phyloP scores from a whole-genome alignment of 1,140 invertebrate species.

The Drosophila insularis region DNA sequence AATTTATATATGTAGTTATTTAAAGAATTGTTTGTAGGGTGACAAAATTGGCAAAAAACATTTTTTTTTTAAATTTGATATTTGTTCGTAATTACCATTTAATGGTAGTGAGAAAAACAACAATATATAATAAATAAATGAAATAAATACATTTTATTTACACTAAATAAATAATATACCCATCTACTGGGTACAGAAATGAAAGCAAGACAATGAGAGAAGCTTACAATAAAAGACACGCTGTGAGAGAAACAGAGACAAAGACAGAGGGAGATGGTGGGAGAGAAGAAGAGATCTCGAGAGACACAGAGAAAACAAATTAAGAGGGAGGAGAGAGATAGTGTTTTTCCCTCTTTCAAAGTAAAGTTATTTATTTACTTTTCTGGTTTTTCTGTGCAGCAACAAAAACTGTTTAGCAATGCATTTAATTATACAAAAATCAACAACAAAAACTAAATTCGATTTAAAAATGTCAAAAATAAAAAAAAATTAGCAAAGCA shows the following conservation, averaged over 20 bases:
- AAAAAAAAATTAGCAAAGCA: constrained; percentile 57
- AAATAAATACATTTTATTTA: no score
- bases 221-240: not conserved
- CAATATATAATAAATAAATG: no score
- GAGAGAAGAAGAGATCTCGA: constrained; percentile 1
- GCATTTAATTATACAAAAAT: constrained; percentile 49
- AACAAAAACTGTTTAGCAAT: constrained; percentile 50
- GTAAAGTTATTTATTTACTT: no score
- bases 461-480: constrained; percentile 61
- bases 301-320: not conserved
- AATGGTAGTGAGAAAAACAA: no score
- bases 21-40: no score
- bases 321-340: not conserved
- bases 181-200: not conserved
- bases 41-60: no score
- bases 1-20: no score
- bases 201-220: not conserved
- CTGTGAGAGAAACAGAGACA: no score
- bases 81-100: no score
- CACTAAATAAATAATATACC: not conserved
- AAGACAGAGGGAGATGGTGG: not conserved
- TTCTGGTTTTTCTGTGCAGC: not conserved
- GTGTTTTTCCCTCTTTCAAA: not conserved
- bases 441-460: constrained; percentile 66
- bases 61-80: no score